Percentiles rank a stretch among this genome's conserved stretches.
These are phyloP conservation scores for Erpornis zantholeuca DNA, from an alignment of 2,113 vertebrate species.

Conservation along the genomic window DNA sequence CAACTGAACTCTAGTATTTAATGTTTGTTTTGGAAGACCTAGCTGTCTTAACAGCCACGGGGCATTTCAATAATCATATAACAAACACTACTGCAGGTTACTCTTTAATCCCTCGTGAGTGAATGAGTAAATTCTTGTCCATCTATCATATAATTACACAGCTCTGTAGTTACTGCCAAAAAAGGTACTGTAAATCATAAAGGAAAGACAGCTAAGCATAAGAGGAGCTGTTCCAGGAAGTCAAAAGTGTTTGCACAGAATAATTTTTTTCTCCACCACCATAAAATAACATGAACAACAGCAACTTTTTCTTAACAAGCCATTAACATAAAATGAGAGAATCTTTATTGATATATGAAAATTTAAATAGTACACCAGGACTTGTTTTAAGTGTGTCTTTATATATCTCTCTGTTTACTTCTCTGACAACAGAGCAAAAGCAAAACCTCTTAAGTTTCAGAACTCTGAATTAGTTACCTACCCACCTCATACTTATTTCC, in stretches of 20 bases:
- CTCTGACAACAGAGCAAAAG: not conserved
- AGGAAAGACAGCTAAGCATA: not conserved
- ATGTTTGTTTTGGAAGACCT: slow-evolving; percentile 53
- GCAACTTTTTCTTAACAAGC: not conserved
- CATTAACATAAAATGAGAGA: not conserved
- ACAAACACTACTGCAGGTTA: slow-evolving; percentile 59
- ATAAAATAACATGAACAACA: not conserved
- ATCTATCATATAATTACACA: slow-evolving; percentile 27
- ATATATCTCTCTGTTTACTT: not conserved
- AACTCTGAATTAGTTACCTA: not conserved
- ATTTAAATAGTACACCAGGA: not conserved
- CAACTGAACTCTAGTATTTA: slow-evolving; percentile 20
- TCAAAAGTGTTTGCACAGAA: not conserved
- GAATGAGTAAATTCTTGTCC: slow-evolving; percentile 49
- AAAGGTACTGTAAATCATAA: slow-evolving; percentile 31
- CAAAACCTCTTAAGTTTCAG: not conserved
- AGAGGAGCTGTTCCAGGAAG: not conserved
- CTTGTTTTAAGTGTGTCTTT: not conserved
- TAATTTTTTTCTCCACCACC: not conserved
- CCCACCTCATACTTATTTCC: not conserved
- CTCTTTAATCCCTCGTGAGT: slow-evolving; percentile 47
- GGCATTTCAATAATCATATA: slow-evolving; percentile 62
- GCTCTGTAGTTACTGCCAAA: not conserved
- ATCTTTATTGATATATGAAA: not conserved
- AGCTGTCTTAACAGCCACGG: slow-evolving; percentile 45